A percentile compares a stretch with the other conserved stretches of the same genome.
Evolutionary conservation across 1,140 invertebrate genomes (phyloP).

Genomic region (Lasaia peninsularis): DNA sequence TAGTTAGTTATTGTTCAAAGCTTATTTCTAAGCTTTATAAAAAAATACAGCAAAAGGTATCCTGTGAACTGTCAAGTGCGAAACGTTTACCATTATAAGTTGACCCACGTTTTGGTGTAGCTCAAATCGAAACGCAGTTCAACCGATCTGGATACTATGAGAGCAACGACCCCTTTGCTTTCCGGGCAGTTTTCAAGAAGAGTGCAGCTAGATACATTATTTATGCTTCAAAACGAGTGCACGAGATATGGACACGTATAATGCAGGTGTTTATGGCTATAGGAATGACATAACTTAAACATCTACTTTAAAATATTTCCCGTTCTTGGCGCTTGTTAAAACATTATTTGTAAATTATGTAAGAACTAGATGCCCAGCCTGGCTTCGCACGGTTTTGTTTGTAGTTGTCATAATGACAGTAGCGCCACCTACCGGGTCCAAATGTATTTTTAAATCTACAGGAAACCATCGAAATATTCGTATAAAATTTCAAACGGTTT

Average conservation of each 20-base stretch:
- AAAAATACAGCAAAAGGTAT: neutral
- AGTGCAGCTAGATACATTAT: constrained; percentile 1
- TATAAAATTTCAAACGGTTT: too few relatives aligned
- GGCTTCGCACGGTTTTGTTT: too few relatives aligned
- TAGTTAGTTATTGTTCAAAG: neutral
- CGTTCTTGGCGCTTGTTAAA: too few relatives aligned
- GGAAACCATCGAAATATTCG: too few relatives aligned
- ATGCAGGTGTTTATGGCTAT: neutral
- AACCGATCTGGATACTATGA: neutral
- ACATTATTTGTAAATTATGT: too few relatives aligned
- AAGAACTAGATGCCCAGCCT: too few relatives aligned
- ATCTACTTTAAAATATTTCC: neutral
- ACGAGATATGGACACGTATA: neutral
- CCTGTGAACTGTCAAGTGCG: neutral
- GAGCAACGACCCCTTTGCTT: neutral
- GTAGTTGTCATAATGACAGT: too few relatives aligned
- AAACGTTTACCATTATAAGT: neutral
- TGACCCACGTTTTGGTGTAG: neutral
- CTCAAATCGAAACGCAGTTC: neutral
- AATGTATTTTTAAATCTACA: too few relatives aligned
- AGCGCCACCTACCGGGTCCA: too few relatives aligned
- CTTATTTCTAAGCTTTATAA: neutral
- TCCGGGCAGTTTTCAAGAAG: constrained; percentile 4
- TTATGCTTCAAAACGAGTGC: constrained; percentile 1
- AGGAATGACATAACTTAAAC: neutral